Conservation (phyloP, 2,888 invertebrate species). For the Drosophila cyrtoloma region DNA sequence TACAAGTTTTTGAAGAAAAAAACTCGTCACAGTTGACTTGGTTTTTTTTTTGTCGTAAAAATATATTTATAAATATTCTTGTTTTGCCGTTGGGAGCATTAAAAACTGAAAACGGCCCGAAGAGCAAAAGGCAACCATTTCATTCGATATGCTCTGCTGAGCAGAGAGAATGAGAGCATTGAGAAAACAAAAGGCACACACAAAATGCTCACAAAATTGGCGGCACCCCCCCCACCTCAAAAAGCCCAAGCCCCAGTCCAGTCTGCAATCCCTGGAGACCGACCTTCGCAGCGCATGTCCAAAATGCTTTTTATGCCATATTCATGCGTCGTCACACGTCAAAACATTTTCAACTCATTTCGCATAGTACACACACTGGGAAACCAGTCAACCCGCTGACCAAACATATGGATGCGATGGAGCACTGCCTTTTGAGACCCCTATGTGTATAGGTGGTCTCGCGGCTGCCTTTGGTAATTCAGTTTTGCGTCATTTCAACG, state of each 20-base stretch:
- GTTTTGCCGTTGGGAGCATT: neutral
- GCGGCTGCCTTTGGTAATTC: constrained; percentile 39
- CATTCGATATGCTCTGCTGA: constrained; percentile 51
- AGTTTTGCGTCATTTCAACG: constrained; percentile 51
- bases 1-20: constrained; percentile 2
- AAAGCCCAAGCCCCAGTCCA: neutral
- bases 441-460: constrained; percentile 8
- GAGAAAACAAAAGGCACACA: constrained; percentile 10
- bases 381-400: constrained; percentile 18
- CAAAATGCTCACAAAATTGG: constrained; percentile 1
- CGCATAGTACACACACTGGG: neutral
- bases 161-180: constrained; percentile 46
- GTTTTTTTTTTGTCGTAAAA: constrained; percentile 39
- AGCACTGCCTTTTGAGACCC: constrained; percentile 18
- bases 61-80: constrained; percentile 17
- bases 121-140: constrained; percentile 37
- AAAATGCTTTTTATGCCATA: constrained; percentile 40
- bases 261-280: neutral
- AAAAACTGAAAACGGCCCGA: constrained; percentile 14
- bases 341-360: constrained; percentile 57
- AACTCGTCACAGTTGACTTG: constrained; percentile 54
- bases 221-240: neutral
- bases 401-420: constrained; percentile 2
- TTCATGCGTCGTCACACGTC: constrained; percentile 59
- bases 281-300: constrained; percentile 18